These are phyloP conservation scores for Aplochiton taeniatus DNA, from an alignment of 2,797 vertebrate genomes.

Conservation along the genomic window DNA sequence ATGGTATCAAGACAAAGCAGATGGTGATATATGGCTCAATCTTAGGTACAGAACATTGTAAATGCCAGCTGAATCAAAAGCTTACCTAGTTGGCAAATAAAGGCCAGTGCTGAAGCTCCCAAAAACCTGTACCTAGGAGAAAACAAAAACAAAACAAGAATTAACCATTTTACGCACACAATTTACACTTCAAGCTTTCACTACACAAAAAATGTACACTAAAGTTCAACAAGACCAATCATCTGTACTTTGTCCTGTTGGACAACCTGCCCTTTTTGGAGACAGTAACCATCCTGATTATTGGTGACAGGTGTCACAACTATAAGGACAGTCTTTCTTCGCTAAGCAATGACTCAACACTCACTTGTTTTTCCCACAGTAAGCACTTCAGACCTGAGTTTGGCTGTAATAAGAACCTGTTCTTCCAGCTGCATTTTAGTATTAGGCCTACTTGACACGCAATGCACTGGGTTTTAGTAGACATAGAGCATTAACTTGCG, in stretches of 20 bases:
- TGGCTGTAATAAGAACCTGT: conserved; percentile 32
- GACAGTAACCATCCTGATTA: background rate
- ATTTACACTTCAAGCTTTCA: background rate
- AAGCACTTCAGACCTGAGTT: background rate
- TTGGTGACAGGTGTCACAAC: background rate
- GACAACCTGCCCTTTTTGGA: background rate
- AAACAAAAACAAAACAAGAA: conserved; percentile 40
- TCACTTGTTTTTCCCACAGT: conserved; percentile 19
- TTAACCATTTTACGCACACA: background rate
- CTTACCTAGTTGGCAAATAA: conserved; percentile 98
- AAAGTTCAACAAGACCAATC: background rate
- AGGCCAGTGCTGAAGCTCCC: conserved; percentile 98
- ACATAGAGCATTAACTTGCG: no score
- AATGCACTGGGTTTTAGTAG: background rate
- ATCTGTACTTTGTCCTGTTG: background rate
- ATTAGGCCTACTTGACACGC: background rate
- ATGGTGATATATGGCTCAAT: no score
- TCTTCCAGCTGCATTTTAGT: conserved; percentile 17
- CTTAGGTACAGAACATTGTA: no score
- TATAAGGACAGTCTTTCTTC: background rate
- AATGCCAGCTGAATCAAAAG: conserved; percentile 8
- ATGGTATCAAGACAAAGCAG: no score
- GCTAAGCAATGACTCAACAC: background rate
- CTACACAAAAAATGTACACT: background rate
- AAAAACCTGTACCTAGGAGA: conserved; percentile 93